Conservation (phyloP, 2,888 invertebrate genomes). For the Drosophila anomelani region DNA sequence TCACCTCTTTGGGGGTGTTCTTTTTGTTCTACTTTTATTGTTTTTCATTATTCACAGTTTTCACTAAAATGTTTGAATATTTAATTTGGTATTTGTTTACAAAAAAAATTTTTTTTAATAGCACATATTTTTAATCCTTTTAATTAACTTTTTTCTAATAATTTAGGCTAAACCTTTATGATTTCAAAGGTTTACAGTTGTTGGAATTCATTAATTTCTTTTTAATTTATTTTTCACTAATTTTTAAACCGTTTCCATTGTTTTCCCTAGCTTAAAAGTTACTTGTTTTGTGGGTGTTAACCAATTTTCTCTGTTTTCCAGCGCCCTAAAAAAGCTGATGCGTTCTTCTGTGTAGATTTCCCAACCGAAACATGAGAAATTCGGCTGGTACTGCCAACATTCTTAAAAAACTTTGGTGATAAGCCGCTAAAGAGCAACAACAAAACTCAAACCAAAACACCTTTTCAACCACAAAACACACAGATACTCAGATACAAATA, state of each 20-base stretch:
- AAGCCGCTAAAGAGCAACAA: conserved; percentile 60
- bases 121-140: background rate
- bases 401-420: conserved; percentile 69
- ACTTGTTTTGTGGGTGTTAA: background rate
- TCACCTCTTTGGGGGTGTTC: background rate
- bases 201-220: background rate
- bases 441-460: conserved; percentile 25
- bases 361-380: conserved; percentile 40
- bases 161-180: background rate
- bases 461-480: conserved; percentile 11
- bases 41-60: background rate
- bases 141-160: background rate
- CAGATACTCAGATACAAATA: conserved; percentile 43
- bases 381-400: conserved; percentile 27
- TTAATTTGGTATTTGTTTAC: no score
- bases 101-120: no score
- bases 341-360: conserved; percentile 30
- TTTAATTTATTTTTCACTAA: no score
- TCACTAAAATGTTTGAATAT: background rate
- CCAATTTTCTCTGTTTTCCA: background rate
- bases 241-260: background rate
- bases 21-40: background rate
- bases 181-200: background rate
- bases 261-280: background rate
- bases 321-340: conserved; percentile 6